Conservation (phyloP, 2,113 vertebrate species). For the Oophaga pumilio region DNA sequence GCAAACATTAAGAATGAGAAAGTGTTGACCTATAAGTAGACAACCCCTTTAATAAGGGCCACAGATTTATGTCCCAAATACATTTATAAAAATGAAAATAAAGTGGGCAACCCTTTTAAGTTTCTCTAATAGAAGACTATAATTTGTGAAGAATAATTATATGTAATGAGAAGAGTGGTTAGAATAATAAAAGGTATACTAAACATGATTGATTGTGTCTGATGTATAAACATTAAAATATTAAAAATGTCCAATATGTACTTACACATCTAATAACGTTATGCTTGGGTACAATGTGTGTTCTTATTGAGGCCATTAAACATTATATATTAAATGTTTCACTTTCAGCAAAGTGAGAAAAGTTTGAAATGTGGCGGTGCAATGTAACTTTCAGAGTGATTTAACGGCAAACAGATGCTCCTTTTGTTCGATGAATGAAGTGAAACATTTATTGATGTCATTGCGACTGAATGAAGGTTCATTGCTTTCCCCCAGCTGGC, state of each 20-base stretch:
- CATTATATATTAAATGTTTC: not conserved
- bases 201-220: not conserved
- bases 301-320: not conserved
- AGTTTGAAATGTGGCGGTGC: not conserved
- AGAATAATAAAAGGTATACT: not conserved
- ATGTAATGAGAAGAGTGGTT: no score
- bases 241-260: not conserved
- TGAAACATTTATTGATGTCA: conserved; percentile 27
- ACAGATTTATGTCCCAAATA: no score
- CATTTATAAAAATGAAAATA: no score
- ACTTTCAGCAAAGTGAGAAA: not conserved
- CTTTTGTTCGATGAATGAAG: conserved; percentile 15
- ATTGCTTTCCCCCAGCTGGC: conserved; percentile 24
- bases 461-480: conserved; percentile 18
- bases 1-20: no score
- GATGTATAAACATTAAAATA: not conserved
- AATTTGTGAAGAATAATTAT: no score
- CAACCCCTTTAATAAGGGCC: no score
- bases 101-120: no score
- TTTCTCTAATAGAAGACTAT: no score
- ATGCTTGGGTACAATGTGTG: not conserved
- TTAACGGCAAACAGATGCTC: conserved; percentile 14
- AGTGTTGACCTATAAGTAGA: no score
- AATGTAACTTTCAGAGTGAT: not conserved
- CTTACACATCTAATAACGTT: not conserved